Percentiles rank a stretch among this genome's conserved stretches.
Conservation (phyloP, 2,113 vertebrate genomes). For the Seriola dumerili region DNA sequence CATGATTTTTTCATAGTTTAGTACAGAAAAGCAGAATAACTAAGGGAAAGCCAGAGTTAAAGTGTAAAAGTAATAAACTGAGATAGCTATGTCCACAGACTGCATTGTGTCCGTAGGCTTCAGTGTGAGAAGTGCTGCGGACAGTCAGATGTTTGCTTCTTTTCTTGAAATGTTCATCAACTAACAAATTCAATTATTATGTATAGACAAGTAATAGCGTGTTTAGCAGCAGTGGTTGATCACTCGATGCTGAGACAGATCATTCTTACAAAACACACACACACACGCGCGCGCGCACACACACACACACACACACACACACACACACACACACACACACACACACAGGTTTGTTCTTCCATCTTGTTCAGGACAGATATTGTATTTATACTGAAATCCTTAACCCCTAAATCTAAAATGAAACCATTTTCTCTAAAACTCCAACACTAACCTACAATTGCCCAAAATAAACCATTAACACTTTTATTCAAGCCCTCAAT, state of each 20-base stretch:
- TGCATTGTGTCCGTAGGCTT: constrained; percentile 30
- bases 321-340: constrained; percentile 36
- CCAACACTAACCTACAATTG: neutral
- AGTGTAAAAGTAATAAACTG: constrained; percentile 27
- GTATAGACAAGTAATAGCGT: constrained; percentile 50
- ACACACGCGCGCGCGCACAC: constrained; percentile 28
- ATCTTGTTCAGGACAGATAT: neutral
- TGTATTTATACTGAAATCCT: constrained; percentile 25
- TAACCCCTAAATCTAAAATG: constrained; percentile 30
- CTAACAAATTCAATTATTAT: constrained; percentile 49
- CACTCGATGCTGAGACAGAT: constrained; percentile 33
- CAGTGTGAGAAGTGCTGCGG: constrained; percentile 2
- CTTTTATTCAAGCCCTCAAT: neutral
- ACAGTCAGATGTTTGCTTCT: constrained; percentile 12
- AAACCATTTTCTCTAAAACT: constrained; percentile 7
- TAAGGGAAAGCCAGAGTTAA: constrained; percentile 6
- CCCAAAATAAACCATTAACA: neutral
- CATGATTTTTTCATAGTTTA: neutral
- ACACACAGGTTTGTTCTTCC: constrained; percentile 23
- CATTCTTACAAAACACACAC: constrained; percentile 19
- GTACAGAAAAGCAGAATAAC: neutral
- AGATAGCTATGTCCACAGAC: constrained; percentile 22
- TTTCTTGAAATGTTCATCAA: constrained; percentile 40
- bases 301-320: neutral
- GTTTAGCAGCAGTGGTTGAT: constrained; percentile 47